These are phyloP conservation scores for Hipposideros larvatus DNA, from an alignment of 2,797 vertebrate genomes.

Conservation along the genomic window DNA sequence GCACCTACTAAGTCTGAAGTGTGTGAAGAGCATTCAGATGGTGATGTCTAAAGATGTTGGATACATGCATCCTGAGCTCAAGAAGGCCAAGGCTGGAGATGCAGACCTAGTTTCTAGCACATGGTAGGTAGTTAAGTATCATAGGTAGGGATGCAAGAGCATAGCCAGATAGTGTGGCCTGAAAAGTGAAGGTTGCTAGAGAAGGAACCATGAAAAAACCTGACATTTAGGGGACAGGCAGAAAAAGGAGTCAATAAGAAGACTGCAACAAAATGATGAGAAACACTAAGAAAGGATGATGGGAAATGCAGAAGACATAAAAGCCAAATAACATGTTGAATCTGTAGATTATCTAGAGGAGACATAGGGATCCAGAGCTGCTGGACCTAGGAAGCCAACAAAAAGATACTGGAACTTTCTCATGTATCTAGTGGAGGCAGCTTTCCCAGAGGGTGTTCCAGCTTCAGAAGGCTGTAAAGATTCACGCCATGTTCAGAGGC, in stretches of 20 bases:
- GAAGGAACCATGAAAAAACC: background rate
- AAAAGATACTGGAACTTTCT: background rate
- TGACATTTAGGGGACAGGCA: background rate
- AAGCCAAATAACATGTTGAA: background rate
- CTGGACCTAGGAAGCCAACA: background rate
- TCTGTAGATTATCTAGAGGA: conserved; percentile 8
- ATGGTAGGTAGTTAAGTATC: background rate
- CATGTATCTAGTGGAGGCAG: background rate
- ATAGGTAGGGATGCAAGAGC: background rate
- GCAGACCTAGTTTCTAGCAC: background rate
- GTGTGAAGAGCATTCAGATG: background rate
- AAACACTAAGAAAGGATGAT: background rate
- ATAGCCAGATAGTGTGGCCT: background rate
- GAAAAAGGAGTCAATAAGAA: background rate
- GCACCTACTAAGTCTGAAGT: background rate
- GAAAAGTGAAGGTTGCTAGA: background rate
- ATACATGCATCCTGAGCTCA: background rate
- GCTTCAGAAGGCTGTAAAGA: background rate
- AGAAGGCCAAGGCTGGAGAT: background rate
- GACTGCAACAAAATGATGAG: background rate
- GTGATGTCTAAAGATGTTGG: background rate
- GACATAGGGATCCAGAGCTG: background rate
- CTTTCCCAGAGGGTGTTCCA: background rate
- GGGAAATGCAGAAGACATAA: background rate
- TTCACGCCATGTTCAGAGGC: no score